Evolutionary conservation across 2,797 vertebrate genomes (phyloP).

Genomic region (Danio albolineatus): DNA sequence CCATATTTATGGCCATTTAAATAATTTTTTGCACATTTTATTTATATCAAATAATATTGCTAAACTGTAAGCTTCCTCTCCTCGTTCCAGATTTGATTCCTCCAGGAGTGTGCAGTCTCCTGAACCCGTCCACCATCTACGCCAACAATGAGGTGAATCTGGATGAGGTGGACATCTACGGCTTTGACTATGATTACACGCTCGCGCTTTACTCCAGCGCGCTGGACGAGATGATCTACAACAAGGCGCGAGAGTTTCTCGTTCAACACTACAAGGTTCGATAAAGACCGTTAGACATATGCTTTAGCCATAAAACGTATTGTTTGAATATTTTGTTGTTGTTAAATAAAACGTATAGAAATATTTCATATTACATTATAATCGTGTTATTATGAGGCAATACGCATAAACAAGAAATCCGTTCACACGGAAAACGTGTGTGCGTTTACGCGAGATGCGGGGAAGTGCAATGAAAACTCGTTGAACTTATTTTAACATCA

Average conservation of each 20-base stretch:
- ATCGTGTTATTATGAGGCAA: neutral
- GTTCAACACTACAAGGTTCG: constrained; percentile 85
- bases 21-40: no score
- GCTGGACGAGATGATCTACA: constrained; percentile 83
- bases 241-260: constrained; percentile 80
- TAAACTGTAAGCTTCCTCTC: neutral
- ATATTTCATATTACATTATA: no score
- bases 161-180: constrained; percentile 85
- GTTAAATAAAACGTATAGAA: neutral
- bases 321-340: neutral
- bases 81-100: constrained; percentile 80
- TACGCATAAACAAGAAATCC: neutral
- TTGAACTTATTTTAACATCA: neutral
- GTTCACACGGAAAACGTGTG: neutral
- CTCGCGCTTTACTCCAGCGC: constrained; percentile 84
- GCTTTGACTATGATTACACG: constrained; percentile 89
- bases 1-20: neutral
- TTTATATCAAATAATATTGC: neutral
- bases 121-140: constrained; percentile 84
- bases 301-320: neutral
- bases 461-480: neutral
- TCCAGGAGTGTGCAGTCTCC: constrained; percentile 82
- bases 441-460: neutral
- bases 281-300: neutral
- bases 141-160: constrained; percentile 87